Evolutionary conservation across 2,113 vertebrate genomes (phyloP), one percentile per base, ranked within the genome.

Genomic region (Dendrocopos noguchii): DNA sequence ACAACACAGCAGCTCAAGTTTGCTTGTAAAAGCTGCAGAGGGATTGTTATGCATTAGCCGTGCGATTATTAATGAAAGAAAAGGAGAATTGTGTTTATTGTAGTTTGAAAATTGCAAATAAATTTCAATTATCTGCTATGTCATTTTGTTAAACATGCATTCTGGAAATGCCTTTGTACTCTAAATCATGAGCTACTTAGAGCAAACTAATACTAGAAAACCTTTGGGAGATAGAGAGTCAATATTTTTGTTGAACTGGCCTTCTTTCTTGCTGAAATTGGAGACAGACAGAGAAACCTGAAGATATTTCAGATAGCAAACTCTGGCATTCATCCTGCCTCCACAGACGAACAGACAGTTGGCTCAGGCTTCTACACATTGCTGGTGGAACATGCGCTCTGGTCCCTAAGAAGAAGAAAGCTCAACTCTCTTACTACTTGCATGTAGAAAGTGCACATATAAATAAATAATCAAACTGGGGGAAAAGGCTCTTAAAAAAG

Each of bases 111-210:
- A 99, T 98, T 98, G 98, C 98, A 98, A 99, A 98, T 99, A 98
- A 97, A 99, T 99, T 99, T 99, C 98, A 99, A 99, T 99, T 99
- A 99, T 98, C 98, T 98, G 98, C 97, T 96, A 95, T 98, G 98
- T 98, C 98, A 98, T 98, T 98, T 98, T 97, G 97, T 98, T 98
- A 98, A 98, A 97, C 98, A 98, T 94, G 97, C 97, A 97, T 97
- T 97, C 97, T 97, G 96, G 90, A 97, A 97, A 98, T 97, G 98
- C 95, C 95, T 98, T 98, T 97, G 96, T 98, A 97, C 95, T 98
- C 97, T 97, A 98, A 98, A 98, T 98, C 98, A 98, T 96, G 97
- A 98, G 97, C 97, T 97, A 97, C 97, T 98, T 98, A 97, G 91
- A 97, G 95, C 95, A 97, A 98, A 97, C 94, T 95, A 97, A 97